Base-by-base conservation (phyloP, 2,888 invertebrate genomes). In the Dryomyza anilis region DNA sequence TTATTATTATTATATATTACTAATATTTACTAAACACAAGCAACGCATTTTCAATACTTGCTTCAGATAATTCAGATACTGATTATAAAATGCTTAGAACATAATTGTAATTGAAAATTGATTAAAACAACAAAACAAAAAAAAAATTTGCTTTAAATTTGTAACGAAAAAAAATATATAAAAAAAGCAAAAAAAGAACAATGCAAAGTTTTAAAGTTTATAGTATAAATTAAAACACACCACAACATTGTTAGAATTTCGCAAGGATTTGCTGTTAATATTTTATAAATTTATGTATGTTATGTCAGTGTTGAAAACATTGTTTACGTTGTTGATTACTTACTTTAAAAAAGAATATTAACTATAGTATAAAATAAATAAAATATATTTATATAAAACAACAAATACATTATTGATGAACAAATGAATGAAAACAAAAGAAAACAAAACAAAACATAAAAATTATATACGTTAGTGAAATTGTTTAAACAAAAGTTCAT, bases 261-360 rank as follows among this genome's bases (percentile, higher is more conserved):
- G n/a, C 48, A 48, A 48, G 25, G 16, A 7, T 52, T 52, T 52
- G 52, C 52, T 52, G 52, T 52, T 52, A 52, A 52, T 46, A 52
- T 27, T 52, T 52, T 52, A 52, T 27, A 52, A 52, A 52, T 52
- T 16, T 52, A 52, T 52, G 27, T 25, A 50, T 50, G 25, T 29
- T 39, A 52, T 39, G 39, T 39, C 39, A 39, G 39, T 52, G 52
- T 52, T 52, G 12, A 52, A 29, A 52, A 25, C 12, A 48, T 23
- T 48, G 25, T 48, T 23, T 48, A 52, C 14, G 12, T 25, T 52
- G 52, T 52, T 52, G 52, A 52, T 29, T n/a, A n/a, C n/a, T 29
- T 52, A 23, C 12, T 30, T 33, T 30, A 55, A 33, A 19, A 16
- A 55, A 52, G 8, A 29, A 29, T 29, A 52, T 55, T 55, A 29